phyloP scores from a whole-genome alignment of 2,888 invertebrate genomes.

The Toxonevra muliebris region DNA sequence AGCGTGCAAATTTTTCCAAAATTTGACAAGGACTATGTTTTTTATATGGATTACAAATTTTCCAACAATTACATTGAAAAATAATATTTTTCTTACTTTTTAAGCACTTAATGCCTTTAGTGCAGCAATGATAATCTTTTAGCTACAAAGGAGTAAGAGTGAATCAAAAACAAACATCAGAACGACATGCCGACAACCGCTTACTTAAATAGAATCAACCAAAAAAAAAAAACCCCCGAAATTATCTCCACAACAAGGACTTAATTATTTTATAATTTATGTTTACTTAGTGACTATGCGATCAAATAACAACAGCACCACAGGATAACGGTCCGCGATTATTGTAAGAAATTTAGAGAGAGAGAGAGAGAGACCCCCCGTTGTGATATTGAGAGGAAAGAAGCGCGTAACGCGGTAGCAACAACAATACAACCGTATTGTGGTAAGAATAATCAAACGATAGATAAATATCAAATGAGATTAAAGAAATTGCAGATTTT shows the following conservation, averaged over 20 bases:
- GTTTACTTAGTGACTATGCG: constrained; percentile 13
- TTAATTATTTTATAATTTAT: constrained; percentile 56
- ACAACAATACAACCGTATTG: too few species aligned
- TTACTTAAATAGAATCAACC: constrained; percentile 15
- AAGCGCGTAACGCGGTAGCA: too few species aligned
- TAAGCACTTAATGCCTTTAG: constrained; percentile 25
- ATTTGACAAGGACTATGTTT: too few species aligned
- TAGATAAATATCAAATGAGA: too few species aligned
- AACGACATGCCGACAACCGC: constrained; percentile 11
- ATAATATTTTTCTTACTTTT: constrained; percentile 23
- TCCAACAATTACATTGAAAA: constrained; percentile 24
- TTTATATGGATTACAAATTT: too few species aligned
- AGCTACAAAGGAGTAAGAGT: constrained; percentile 38
- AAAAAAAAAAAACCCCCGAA: constrained; percentile 32
- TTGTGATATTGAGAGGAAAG: constrained; percentile 38
- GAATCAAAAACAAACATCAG: constrained; percentile 27
- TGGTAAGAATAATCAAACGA: too few species aligned
- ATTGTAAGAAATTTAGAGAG: too few species aligned
- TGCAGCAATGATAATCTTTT: constrained; percentile 27
- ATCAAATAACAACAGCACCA: constrained; percentile 39
- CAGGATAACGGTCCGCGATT: constrained; percentile 11
- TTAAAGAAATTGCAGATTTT: too few species aligned
- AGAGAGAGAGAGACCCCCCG: constrained; percentile 48
- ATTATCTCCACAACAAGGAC: constrained; percentile 44
- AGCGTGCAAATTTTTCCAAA: too few species aligned